Evolutionary conservation across 2,888 invertebrate genomes (phyloP), one percentile per base, ranked within the genome.

Genomic region (Unio delphinus): DNA sequence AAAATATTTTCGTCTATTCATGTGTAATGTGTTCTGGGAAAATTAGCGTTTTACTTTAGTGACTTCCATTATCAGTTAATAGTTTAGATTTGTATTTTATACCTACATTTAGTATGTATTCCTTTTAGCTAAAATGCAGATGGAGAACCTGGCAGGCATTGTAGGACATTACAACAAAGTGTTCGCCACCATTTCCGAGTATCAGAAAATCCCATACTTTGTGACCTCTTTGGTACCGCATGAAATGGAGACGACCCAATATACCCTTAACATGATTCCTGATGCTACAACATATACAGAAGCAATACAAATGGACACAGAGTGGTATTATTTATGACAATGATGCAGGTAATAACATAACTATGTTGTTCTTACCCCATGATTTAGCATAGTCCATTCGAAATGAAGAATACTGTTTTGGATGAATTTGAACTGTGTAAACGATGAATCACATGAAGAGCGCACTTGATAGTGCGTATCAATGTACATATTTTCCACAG

Each of bases 151-250:
- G 5, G 75, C 80, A 26, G 84, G 83, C 4, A 68, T 87, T 26
- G 80, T 88, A 18, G 88, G 87, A 11, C 80, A 82, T 4, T 88
- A 82, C 73, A 79, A 79, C 61, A 75, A 81, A 68, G 68, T 82
- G 20, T 78, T 82, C 45, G 84, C 84, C 7, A 72, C 78, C 8
- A 83, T 85, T 23, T 79, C 85, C 5, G 81, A 84, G 65, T 75
- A 82, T 68, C 76, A 82, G 26, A 82, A 83, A 26, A 81, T 87
- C 8, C 86, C 87, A 0, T 88, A 85, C 68, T 81, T 87, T 66
- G 83, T 87, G 65, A 86, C 85, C 23, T 80, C 83, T 18, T 74
- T 81, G 65, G 78, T 82, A 20, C 83, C 84, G 0, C 55, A 64
- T 8, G 72, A 76, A 18, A 67, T 76, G 55, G 34, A 68, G 8